Evolutionary conservation across 1,140 invertebrate species (phyloP), one percentile per base, ranked within the genome.

Genomic region (Bilobella aurantiaca): DNA sequence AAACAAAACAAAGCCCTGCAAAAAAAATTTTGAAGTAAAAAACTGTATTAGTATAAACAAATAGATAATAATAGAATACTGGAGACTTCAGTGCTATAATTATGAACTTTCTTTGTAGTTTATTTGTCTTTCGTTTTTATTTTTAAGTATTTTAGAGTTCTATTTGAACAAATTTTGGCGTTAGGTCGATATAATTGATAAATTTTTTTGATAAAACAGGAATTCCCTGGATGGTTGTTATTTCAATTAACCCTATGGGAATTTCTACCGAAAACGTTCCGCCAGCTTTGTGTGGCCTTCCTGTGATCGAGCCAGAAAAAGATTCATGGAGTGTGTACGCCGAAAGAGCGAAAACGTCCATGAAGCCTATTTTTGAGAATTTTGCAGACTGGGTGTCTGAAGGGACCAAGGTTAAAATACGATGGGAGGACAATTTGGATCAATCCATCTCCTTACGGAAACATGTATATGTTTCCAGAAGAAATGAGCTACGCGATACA

Each of bases 381-480:
- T 42, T 42, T 8, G 18, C 8, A 12, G 18, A 42, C 8, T 42
- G 34, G 34, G 34, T 18, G 34, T 12, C 18, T 12, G 34, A 42
- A 42, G 18, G 18, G 8, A 18, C 8, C 18, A 18, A 18, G 18
- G 8, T 12, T 12, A 18, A 42, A 42, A 12, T 42, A 18, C 23
- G 21, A 27, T 42, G 8, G 8, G 8, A 8, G 18, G 8, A 12
- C 8, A 12, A 18, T 8, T 12, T 42, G 18, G 8, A 18, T 42
- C 34, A 59, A n/a, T n/a, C n/a, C n/a, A n/a, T 59, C 58, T 28
- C 58, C 58, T 14, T 32, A 59, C 23, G 27, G 14, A 8, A 59
- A 59, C 30, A 30, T 59, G 5, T 59, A 59, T 29, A 59, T 59
- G 58, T 59, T 28, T 59, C 58, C 58, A 8, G 27, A 59, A 59